Conservation (phyloP, 1,140 invertebrate genomes). For the Drusus annulatus region DNA sequence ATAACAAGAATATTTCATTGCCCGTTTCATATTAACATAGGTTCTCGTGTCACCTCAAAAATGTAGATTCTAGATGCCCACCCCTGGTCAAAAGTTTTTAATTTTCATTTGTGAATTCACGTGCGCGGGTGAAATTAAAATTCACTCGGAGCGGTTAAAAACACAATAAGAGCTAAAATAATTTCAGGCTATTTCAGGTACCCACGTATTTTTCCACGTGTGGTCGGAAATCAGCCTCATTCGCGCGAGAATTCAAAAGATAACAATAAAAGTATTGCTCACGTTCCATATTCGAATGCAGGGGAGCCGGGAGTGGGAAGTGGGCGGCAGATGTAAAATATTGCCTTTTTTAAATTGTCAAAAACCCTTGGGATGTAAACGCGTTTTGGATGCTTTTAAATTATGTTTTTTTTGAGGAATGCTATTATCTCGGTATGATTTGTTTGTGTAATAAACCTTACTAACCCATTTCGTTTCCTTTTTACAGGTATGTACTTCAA, state of each 20-base stretch:
- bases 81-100: not conserved
- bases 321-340: slow-evolving; percentile 12
- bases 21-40: too few relatives aligned
- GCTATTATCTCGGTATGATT: too few relatives aligned
- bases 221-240: slow-evolving; percentile 20
- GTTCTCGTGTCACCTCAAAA: too few relatives aligned
- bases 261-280: slow-evolving; percentile 33
- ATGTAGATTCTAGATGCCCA: too few relatives aligned
- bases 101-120: slow-evolving; percentile 19
- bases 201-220: slow-evolving; percentile 29
- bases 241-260: slow-evolving; percentile 33
- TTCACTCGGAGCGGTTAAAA: slow-evolving; percentile 13
- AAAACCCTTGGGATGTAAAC: slow-evolving; percentile 19
- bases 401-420: too few relatives aligned
- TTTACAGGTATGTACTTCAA: too few relatives aligned
- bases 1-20: too few relatives aligned
- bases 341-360: slow-evolving; percentile 16
- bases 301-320: not conserved
- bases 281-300: slow-evolving; percentile 35
- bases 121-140: slow-evolving; percentile 3
- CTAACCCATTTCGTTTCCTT: too few relatives aligned
- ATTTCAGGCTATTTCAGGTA: slow-evolving; percentile 9
- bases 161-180: slow-evolving; percentile 22
- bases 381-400: not conserved
- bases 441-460: too few relatives aligned